Evolutionary conservation across 2,888 invertebrate genomes (phyloP).

Genomic region (Ochropleura plecta): DNA sequence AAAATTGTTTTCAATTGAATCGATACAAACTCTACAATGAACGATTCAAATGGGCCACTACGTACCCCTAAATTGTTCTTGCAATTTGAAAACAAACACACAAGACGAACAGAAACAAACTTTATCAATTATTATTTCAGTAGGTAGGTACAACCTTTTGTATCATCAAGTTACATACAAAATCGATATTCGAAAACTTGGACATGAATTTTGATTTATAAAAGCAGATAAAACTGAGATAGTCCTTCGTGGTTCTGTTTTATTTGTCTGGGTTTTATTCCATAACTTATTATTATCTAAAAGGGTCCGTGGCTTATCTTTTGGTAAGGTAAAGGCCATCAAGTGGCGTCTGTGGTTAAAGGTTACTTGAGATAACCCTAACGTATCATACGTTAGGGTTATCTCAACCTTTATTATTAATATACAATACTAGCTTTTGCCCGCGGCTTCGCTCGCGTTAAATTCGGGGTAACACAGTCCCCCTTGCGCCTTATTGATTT

Average conservation of each 20-base stretch:
- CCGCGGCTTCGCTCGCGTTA: too few species aligned
- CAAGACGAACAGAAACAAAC: slow-evolving; percentile 51
- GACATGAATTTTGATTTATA: slow-evolving; percentile 24
- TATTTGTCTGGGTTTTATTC: slow-evolving; percentile 30
- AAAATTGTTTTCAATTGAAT: slow-evolving; percentile 2
- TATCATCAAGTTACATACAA: slow-evolving; percentile 43
- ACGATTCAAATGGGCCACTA: slow-evolving; percentile 13
- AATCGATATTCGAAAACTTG: slow-evolving; percentile 39
- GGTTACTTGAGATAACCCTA: slow-evolving; percentile 51
- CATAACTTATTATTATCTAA: slow-evolving; percentile 27
- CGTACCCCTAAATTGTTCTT: slow-evolving; percentile 7
- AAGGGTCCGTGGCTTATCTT: slow-evolving; percentile 43
- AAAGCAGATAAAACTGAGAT: slow-evolving; percentile 9
- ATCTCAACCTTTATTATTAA: too few species aligned
- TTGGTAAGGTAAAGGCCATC: slow-evolving; percentile 23
- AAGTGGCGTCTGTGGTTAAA: slow-evolving; percentile 50
- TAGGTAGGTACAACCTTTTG: slow-evolving; percentile 34
- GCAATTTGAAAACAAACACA: slow-evolving; percentile 26
- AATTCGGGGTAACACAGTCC: too few species aligned
- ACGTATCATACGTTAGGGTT: too few species aligned
- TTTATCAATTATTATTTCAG: slow-evolving; percentile 64
- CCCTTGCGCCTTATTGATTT: too few species aligned
- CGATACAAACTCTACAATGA: slow-evolving; percentile 2
- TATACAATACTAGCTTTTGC: too few species aligned
- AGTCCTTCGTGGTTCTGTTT: slow-evolving; percentile 3